These are phyloP conservation scores for Trichacis sp. DNA, from an alignment of 2,888 invertebrate species.

Conservation along the genomic window DNA sequence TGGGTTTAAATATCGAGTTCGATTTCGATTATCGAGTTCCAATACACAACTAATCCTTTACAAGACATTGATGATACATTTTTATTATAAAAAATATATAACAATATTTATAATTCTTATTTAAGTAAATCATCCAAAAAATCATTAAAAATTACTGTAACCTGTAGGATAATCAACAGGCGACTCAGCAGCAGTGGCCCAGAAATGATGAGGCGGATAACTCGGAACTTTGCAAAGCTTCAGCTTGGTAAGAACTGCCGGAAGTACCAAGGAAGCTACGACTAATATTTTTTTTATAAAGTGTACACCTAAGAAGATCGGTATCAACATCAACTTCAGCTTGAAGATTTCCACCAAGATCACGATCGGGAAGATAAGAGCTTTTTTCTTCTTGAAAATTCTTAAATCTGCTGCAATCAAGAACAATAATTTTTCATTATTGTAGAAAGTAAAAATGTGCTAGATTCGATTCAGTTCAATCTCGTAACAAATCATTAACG, in stretches of 20 bases:
- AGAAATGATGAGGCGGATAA: slow-evolving; percentile 56
- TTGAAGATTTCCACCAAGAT: slow-evolving; percentile 65
- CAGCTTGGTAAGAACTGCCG: slow-evolving; percentile 72
- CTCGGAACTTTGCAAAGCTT: slow-evolving; percentile 64
- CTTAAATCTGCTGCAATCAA: slow-evolving; percentile 19
- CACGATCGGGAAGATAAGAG: slow-evolving; percentile 74
- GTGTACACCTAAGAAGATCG: slow-evolving; percentile 74
- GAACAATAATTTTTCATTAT: too few relatives aligned
- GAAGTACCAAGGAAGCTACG: slow-evolving; percentile 73
- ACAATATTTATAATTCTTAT: too few relatives aligned
- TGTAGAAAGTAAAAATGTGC: too few relatives aligned
- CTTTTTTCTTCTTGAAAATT: slow-evolving; percentile 79
- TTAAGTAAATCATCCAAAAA: too few relatives aligned
- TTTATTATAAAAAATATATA: too few relatives aligned
- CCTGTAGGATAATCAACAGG: slow-evolving; percentile 63
- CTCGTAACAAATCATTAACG: too few relatives aligned
- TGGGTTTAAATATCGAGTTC: too few relatives aligned
- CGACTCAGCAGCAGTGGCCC: slow-evolving; percentile 60
- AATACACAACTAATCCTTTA: too few relatives aligned
- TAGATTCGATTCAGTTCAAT: too few relatives aligned
- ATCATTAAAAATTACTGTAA: too few relatives aligned
- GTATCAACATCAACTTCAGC: slow-evolving; percentile 73
- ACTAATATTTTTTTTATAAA: slow-evolving; percentile 77
- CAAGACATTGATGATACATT: too few relatives aligned
- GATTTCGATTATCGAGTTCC: too few relatives aligned